Conservation (phyloP, 1,140 invertebrate species). For the Parasteatoda tepidariorum region DNA sequence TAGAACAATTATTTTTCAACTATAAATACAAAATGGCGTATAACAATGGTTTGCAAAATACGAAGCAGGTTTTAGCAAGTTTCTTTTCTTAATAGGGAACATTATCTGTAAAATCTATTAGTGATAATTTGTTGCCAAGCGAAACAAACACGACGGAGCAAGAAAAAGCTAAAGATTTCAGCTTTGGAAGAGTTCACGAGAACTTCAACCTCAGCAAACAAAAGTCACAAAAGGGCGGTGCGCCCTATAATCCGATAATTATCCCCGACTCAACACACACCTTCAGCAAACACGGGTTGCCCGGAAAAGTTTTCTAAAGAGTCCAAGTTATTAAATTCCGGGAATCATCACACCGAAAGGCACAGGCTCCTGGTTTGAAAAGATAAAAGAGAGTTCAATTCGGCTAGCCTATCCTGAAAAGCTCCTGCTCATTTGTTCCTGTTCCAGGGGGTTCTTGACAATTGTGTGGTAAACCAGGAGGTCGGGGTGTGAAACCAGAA, state of each 20-base stretch:
- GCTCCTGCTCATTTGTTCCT: conserved; percentile 32
- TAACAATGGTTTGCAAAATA: no score
- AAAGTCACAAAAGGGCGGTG: conserved; percentile 12
- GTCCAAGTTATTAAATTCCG: conserved; percentile 44
- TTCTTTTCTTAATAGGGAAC: no score
- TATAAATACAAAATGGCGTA: no score
- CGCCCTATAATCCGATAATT: conserved; percentile 40
- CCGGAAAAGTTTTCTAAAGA: conserved; percentile 47
- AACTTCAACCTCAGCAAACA: conserved; percentile 4
- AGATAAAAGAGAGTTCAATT: conserved; percentile 45
- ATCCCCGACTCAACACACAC: conserved; percentile 7
- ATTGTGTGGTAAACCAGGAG: conserved; percentile 5
- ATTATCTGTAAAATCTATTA: no score
- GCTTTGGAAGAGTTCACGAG: conserved; percentile 23
- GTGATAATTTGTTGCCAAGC: no score
- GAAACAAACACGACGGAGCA: no score
- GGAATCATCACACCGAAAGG: background rate
- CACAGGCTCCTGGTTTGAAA: background rate
- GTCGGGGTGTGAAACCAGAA: conserved; percentile 25
- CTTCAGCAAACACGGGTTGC: conserved; percentile 14
- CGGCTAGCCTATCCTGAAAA: conserved; percentile 1
- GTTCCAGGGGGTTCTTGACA: background rate
- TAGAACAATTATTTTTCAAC: no score
- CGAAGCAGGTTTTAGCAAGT: no score
- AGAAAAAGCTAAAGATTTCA: no score